Evolutionary conservation across 1,140 invertebrate species (phyloP), one percentile per base, ranked within the genome.

Genomic region (Tetranychus urticae): DNA sequence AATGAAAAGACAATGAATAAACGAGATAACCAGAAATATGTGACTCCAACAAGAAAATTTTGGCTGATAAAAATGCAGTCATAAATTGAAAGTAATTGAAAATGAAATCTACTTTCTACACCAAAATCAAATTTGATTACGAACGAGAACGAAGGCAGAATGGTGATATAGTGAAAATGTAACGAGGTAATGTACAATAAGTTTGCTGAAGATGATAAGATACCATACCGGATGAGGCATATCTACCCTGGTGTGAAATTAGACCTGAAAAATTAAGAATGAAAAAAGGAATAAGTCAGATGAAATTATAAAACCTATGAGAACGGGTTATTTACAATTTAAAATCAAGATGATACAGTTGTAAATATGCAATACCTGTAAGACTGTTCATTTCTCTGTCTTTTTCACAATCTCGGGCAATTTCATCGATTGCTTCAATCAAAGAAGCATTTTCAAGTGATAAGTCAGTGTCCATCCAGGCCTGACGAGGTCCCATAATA

Each of bases 181-280:
- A n/a, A n/a, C n/a, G n/a, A n/a, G n/a, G n/a, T n/a, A n/a, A n/a
- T n/a, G 45, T 56, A 60, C 57, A 60, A 60, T 34, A 31, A 57
- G 35, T 39, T 36, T 58, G 39, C 31, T 52, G 33, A 52, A 52
- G n/a, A 52, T 31, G 33, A 52, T 52, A 52, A 52, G 12, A 52
- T 23, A 54, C 78, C 77, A 76, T 82, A 97, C 92, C 91, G 77
- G 91, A 92, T 62, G 90, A 94, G 47, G 92, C 90, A 77, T 94
- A 97, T 77, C 97, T 92, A 70, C 88, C 91, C 68, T 91, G 92
- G 79, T 97, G 90, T 63, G 97, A 90, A 83, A 87, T 89, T 71
- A 86, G 86, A 69, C 92, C 91, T 93, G 39, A 42, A 42, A 42
- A 42, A 42, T 5, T 5, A 42, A 42, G 39, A 5, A 42, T 5